Conservation (phyloP, 2,888 invertebrate species). For the Ophonus ardosiacus region DNA sequence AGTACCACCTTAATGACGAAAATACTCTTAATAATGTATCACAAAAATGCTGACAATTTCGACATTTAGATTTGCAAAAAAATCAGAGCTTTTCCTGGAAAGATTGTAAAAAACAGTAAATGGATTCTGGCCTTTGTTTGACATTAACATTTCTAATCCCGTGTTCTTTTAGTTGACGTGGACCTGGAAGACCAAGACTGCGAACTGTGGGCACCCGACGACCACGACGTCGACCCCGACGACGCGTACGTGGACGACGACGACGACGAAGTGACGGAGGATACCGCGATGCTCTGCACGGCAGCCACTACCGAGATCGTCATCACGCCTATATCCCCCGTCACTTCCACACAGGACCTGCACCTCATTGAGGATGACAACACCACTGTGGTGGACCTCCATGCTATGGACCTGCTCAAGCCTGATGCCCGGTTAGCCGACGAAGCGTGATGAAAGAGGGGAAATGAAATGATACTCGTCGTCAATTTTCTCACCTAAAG, state of each 20-base stretch:
- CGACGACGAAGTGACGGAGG: conserved; percentile 75
- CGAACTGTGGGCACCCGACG: conserved; percentile 73
- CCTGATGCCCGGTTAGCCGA: conserved; percentile 26
- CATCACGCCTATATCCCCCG: conserved; percentile 71
- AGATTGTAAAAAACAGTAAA: neutral
- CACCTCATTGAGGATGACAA: conserved; percentile 39
- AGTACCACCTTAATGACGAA: no score
- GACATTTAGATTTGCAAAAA: no score
- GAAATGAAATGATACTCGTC: neutral
- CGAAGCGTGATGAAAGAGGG: conserved; percentile 32
- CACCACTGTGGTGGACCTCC: conserved; percentile 62
- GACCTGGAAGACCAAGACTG: conserved; percentile 62
- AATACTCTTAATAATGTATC: no score
- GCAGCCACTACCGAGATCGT: conserved; percentile 76
- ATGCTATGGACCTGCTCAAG: conserved; percentile 54
- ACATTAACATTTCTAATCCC: neutral
- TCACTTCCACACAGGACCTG: conserved; percentile 51
- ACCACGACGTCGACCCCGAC: conserved; percentile 71
- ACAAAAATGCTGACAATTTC: no score
- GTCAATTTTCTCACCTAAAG: neutral
- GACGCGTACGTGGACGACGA: conserved; percentile 72
- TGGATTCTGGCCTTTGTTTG: neutral
- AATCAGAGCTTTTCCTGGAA: no score
- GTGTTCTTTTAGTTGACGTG: conserved; percentile 12
- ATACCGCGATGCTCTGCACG: conserved; percentile 78